Base-by-base conservation (phyloP, 2,113 vertebrate genomes). In the Melanocharis versteri region DNA sequence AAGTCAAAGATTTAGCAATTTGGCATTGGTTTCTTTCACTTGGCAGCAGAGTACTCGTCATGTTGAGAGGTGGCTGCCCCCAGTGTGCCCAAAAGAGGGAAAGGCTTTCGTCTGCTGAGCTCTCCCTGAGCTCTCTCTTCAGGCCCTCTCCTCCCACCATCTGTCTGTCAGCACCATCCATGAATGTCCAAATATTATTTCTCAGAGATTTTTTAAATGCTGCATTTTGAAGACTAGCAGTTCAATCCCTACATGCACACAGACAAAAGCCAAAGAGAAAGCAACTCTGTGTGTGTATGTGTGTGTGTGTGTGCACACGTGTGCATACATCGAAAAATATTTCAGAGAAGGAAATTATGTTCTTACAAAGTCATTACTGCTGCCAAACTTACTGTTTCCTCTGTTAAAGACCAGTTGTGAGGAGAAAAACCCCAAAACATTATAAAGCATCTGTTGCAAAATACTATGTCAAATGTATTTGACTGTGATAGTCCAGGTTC, bases 1-100 rank as follows among this genome's bases (percentile, higher is more conserved):
- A 80, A 95, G 89, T 90, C 64, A 80, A 93, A 92, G 64, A 87
- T 81, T 35, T 83, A 69, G 42, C 47, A 71, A 69, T 83, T 90
- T 93, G 85, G 58, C 78, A 69, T 37, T 90, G 66, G 83, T 80
- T 96, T 86, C 58, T 94, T 62, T 86, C 82, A 77, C 31, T 93
- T 94, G 94, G 87, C 90, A 94, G 50, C 33, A 88, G 86, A 86
- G 50, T 62, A 51, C 24, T 50, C 37, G 87, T 85, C 4, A 0
- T 66, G 54, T 77, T 80, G 66, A 66, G 87, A 94, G 45, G 58
- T 8, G 5, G 76, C 66, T 96, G 51, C 78, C 62, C 61, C 50
- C 37, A 61, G 66, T 54, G 62, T 77, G 42, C 75, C 85, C 82
- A 70, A 42, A 90, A 89, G 45, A 50, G 21, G 30, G 17, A 50